Evolutionary conservation across 2,888 invertebrate genomes (phyloP).

Genomic region (Melolontha melolontha): DNA sequence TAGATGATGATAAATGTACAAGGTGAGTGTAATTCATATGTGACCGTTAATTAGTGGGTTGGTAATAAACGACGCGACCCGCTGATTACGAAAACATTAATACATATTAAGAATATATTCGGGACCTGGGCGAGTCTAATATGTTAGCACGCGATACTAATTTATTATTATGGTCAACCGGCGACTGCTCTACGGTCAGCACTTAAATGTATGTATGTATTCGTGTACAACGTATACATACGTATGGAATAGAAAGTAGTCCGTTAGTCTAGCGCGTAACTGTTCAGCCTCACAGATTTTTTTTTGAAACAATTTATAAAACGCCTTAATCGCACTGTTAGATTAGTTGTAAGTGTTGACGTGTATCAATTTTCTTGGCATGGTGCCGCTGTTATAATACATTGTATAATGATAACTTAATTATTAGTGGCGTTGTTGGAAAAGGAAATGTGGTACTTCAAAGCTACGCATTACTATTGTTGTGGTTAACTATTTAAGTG

Average conservation of each 20-base stretch:
- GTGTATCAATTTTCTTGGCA: slow-evolving; percentile 25
- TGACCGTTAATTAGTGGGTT: slow-evolving; percentile 41
- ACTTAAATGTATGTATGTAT: no score
- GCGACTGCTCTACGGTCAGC: no score
- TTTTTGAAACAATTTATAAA: slow-evolving; percentile 7
- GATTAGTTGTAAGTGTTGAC: slow-evolving; percentile 31
- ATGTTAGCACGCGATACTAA: slow-evolving; percentile 45
- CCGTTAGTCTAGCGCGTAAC: not conserved
- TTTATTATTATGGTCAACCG: slow-evolving; percentile 34
- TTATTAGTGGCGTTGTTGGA: slow-evolving; percentile 29
- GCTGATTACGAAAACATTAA: slow-evolving; percentile 47
- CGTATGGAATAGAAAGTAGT: not conserved
- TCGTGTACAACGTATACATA: no score
- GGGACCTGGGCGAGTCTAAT: slow-evolving; percentile 42
- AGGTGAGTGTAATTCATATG: slow-evolving; percentile 28
- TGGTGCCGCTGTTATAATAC: slow-evolving; percentile 22
- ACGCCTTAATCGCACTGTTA: slow-evolving; percentile 4
- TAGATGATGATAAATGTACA: slow-evolving; percentile 20
- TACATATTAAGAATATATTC: slow-evolving; percentile 44
- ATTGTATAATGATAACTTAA: slow-evolving; percentile 37
- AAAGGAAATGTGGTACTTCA: slow-evolving; percentile 31
- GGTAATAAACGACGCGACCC: slow-evolving; percentile 42
- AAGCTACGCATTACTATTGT: slow-evolving; percentile 24
- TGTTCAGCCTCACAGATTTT: not conserved
- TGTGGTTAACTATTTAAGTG: slow-evolving; percentile 33